Percentiles rank a stretch among this genome's conserved stretches.
These are phyloP conservation scores for Xestoiulus laeticollis DNA, from an alignment of 2,888 invertebrate genomes.

Conservation along the genomic window DNA sequence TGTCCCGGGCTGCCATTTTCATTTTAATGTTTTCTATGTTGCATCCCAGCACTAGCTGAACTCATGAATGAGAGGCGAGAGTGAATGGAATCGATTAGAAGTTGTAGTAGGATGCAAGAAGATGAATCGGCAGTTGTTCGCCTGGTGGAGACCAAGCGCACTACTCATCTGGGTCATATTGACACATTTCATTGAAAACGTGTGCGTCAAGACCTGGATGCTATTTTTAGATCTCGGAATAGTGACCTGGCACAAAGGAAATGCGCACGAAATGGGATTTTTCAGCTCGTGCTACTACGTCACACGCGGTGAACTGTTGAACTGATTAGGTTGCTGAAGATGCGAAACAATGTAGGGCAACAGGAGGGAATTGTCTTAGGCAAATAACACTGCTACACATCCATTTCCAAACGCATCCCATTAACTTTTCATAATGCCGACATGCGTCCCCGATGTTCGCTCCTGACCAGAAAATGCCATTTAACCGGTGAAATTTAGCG, in stretches of 20 bases:
- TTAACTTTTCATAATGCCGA: slow-evolving; percentile 3
- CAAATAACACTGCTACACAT: neutral
- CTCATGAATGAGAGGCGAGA: slow-evolving; percentile 48
- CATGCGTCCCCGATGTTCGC: neutral
- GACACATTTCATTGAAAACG: slow-evolving; percentile 53
- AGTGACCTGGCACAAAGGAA: slow-evolving; percentile 42
- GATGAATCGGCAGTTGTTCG: neutral
- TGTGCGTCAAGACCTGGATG: slow-evolving; percentile 51
- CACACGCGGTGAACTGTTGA: slow-evolving; percentile 45
- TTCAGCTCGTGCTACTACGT: slow-evolving; percentile 31
- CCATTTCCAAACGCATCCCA: neutral
- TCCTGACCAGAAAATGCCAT: slow-evolving; percentile 27
- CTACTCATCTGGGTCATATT: slow-evolving; percentile 51
- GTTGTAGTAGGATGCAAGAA: slow-evolving; percentile 45
- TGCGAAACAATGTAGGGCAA: slow-evolving; percentile 40
- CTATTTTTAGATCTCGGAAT: slow-evolving; percentile 49
- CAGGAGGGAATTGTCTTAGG: slow-evolving; percentile 38
- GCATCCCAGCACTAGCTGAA: slow-evolving; percentile 44
- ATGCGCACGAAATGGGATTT: slow-evolving; percentile 44
- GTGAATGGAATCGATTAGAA: slow-evolving; percentile 48
- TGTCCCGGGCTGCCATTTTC: slow-evolving; percentile 24
- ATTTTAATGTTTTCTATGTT: neutral
- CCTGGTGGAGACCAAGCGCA: slow-evolving; percentile 40
- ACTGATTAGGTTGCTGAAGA: slow-evolving; percentile 47
- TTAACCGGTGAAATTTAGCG: neutral